Evolutionary conservation across 2,888 invertebrate species (phyloP), one percentile per base, ranked within the genome.

Genomic region (Drosophila limbata): DNA sequence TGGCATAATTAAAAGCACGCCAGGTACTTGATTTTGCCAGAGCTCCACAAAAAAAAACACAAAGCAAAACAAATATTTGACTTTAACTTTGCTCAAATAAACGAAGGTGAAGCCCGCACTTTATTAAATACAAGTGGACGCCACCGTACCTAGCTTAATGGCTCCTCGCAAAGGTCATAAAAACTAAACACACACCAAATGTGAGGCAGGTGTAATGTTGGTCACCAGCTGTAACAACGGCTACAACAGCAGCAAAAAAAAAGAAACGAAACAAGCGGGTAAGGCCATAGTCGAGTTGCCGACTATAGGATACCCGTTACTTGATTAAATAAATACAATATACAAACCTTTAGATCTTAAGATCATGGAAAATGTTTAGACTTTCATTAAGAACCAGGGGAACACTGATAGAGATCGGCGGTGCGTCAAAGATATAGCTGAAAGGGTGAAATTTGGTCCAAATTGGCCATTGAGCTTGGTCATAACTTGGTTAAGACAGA

Each of bases 51-150:
- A 25, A 6, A 1, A 19, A 19, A 1, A 25, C 15, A 8, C 6
- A 6, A 37, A 5, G 11, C 19, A 19, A 21, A n/a, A 6, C 21
- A 69, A 57, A 73, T 69, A 74, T 60, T 73, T 63, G 42, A 52
- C 50, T 56, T 51, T 63, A 53, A 42, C 44, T 21, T n/a, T 33
- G 48, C 48, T 44, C 39, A 59, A 63, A 61, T 25, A 33, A 31
- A 11, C 5, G 21, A 42, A 44, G 28, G 55, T 35, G 11, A 35
- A 45, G n/a, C 11, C 11, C 42, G 9, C 42, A 33, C 50, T 55
- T 37, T 11, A 64, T 37, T 66, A 67, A 44, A 17, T 25, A 21
- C 25, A 56, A 64, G 28, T 51, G 42, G 21, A 13, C 19, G 17
- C 11, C 25, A 9, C 10, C 25, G 6, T 31, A 13, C 25, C 44